Evolutionary conservation across 2,888 invertebrate genomes (phyloP).

Genomic region (Pemphredon lugubris): DNA sequence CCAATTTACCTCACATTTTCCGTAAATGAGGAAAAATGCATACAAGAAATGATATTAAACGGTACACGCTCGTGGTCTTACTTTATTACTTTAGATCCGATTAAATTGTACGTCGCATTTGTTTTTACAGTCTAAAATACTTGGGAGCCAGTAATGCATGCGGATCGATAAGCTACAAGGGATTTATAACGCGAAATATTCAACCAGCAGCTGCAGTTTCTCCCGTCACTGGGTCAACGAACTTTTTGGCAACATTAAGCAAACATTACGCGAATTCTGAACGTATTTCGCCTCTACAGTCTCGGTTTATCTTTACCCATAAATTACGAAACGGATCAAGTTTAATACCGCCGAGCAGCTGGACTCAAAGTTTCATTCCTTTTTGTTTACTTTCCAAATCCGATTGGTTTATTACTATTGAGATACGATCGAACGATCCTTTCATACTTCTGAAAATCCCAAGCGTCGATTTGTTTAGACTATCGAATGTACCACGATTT

Average conservation of each 20-base stretch:
- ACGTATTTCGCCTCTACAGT: constrained; percentile 22
- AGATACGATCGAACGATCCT: not conserved
- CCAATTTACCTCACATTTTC: too few relatives aligned
- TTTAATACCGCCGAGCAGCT: not conserved
- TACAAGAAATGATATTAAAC: too few relatives aligned
- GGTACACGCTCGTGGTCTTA: too few relatives aligned
- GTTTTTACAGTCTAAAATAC: too few relatives aligned
- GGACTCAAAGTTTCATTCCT: not conserved
- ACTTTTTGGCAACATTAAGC: constrained; percentile 57
- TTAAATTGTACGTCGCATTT: too few relatives aligned
- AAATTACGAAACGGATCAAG: constrained; percentile 12
- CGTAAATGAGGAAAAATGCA: too few relatives aligned
- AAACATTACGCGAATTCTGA: constrained; percentile 45
- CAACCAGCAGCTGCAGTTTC: constrained; percentile 45
- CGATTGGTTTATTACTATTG: not conserved
- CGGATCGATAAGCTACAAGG: constrained; percentile 29
- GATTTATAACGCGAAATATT: constrained; percentile 33
- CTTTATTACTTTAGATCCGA: too few relatives aligned
- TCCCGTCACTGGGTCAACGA: constrained; percentile 53
- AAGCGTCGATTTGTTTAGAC: too few relatives aligned
- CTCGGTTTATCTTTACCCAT: constrained; percentile 20
- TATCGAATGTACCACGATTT: too few relatives aligned
- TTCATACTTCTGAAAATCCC: too few relatives aligned
- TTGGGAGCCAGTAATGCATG: too few relatives aligned
- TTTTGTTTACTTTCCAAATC: not conserved